A percentile compares a stretch with the other conserved stretches of the same genome.
Conservation (phyloP, 2,797 vertebrate species). For the Molossus molossus region DNA sequence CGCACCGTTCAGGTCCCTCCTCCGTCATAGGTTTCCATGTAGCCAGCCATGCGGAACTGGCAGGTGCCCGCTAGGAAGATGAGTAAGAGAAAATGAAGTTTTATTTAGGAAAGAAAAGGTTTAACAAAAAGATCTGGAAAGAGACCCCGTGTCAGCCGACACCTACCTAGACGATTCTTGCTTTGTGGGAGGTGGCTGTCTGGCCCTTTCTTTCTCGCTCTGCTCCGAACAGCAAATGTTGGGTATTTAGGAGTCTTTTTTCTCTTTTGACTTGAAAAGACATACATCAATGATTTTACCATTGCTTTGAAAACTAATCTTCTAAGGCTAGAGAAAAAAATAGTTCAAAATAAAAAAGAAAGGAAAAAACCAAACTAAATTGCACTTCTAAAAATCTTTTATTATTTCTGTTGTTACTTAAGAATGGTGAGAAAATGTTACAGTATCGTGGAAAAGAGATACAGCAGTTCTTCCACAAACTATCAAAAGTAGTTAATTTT, state of each 20-base stretch:
- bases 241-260: constrained; percentile 75
- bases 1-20: background rate
- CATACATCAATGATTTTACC: constrained; percentile 78
- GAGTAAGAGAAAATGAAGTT: constrained; percentile 38
- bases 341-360: constrained; percentile 65
- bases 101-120: constrained; percentile 48
- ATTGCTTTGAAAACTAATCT: constrained; percentile 85
- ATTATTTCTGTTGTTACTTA: constrained; percentile 85
- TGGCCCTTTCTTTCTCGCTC: background rate
- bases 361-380: constrained; percentile 67
- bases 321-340: constrained; percentile 77
- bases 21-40: background rate
- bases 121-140: background rate
- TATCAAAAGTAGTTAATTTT: constrained; percentile 74
- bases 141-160: background rate
- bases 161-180: constrained; percentile 21
- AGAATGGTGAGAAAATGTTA: constrained; percentile 84
- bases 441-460: constrained; percentile 61
- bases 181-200: background rate
- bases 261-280: constrained; percentile 77
- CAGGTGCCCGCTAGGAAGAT: background rate
- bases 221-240: constrained; percentile 76
- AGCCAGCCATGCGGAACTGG: background rate
- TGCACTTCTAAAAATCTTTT: constrained; percentile 67
- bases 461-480: constrained; percentile 66